Conservation (phyloP, 2,113 vertebrate genomes). For the Hucho hucho region DNA sequence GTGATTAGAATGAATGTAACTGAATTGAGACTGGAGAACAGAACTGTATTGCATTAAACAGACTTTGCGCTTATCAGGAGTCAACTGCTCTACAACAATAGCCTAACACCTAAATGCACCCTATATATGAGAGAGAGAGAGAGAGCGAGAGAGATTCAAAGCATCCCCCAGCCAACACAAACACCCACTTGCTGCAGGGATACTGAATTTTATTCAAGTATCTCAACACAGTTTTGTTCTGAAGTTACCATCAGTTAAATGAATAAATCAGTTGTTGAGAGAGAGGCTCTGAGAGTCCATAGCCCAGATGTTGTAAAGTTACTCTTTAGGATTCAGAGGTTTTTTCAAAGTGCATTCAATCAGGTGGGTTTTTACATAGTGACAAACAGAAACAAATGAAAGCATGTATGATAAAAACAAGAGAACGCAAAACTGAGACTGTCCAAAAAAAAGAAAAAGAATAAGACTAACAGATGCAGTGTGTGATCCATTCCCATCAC, state of each 20-base stretch:
- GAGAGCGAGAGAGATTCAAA: not conserved
- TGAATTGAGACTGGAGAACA: too few species aligned
- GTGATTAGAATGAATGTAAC: too few species aligned
- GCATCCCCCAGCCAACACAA: slow-evolving; percentile 8
- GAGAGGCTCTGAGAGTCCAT: slow-evolving; percentile 32
- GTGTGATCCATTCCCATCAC: slow-evolving; percentile 16
- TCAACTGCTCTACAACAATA: too few species aligned
- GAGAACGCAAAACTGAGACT: slow-evolving; percentile 42
- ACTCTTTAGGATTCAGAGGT: slow-evolving; percentile 38
- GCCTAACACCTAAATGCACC: too few species aligned
- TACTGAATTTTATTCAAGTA: slow-evolving; percentile 78
- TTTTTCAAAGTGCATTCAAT: slow-evolving; percentile 56
- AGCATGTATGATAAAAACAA: slow-evolving; percentile 42
- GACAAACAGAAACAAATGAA: slow-evolving; percentile 25
- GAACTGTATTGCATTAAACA: too few species aligned
- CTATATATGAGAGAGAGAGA: too few species aligned
- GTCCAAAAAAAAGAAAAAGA: slow-evolving; percentile 26
- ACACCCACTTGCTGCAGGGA: slow-evolving; percentile 36
- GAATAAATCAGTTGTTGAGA: slow-evolving; percentile 42
- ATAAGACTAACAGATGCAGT: slow-evolving; percentile 58
- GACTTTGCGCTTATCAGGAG: too few species aligned
- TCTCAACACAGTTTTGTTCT: slow-evolving; percentile 64
- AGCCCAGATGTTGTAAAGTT: slow-evolving; percentile 47
- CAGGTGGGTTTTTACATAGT: slow-evolving; percentile 36
- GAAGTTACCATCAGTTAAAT: slow-evolving; percentile 58